Percentiles rank a stretch among this genome's conserved stretches.
Conservation (phyloP, 2,888 invertebrate species). For the Melieria omissa region DNA sequence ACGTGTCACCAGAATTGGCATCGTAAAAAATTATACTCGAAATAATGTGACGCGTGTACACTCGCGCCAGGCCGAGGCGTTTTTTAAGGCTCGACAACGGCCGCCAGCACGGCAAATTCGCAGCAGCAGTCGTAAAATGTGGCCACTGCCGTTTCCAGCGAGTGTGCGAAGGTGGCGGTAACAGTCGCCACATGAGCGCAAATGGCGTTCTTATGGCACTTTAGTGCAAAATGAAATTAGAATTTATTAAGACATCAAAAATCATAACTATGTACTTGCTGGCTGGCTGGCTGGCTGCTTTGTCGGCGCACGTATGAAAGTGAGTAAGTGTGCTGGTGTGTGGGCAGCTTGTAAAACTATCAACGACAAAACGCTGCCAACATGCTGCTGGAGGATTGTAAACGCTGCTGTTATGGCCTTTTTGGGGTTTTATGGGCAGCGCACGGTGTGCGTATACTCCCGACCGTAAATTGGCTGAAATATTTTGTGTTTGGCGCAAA, state of each 20-base stretch:
- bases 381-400: conserved; percentile 8
- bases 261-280: conserved; percentile 44
- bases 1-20: conserved; percentile 54
- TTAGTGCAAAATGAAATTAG: conserved; percentile 63
- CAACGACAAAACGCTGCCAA: conserved; percentile 19
- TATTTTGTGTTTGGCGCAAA: no score
- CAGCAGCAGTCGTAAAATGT: conserved; percentile 13
- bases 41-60: conserved; percentile 17
- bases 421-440: conserved; percentile 23
- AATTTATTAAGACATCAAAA: conserved; percentile 58
- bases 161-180: not conserved
- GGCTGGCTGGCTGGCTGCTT: conserved; percentile 4
- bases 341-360: conserved; percentile 20
- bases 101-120: no score
- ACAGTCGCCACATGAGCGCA: not conserved
- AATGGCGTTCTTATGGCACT: conserved; percentile 57
- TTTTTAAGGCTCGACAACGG: conserved; percentile 14
- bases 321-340: not conserved
- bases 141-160: not conserved
- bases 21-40: conserved; percentile 61
- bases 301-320: not conserved
- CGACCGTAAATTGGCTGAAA: no score
- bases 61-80: not conserved
- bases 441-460: no score
- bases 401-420: conserved; percentile 10